These are phyloP conservation scores for Amazona ochrocephala DNA, from an alignment of 2,797 vertebrate species.

Conservation along the genomic window DNA sequence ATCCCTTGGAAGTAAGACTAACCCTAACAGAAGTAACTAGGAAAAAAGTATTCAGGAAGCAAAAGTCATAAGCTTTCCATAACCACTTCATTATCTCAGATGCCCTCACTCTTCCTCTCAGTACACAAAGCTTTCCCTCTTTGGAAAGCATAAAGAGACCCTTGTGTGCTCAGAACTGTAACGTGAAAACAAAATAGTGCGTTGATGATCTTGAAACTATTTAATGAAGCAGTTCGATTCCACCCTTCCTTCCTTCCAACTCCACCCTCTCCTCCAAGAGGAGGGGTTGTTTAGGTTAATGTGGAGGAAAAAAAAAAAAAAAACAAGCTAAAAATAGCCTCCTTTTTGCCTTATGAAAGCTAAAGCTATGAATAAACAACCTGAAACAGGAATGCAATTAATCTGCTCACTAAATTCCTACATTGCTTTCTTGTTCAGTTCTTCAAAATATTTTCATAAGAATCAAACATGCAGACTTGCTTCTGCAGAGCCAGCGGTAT, in stretches of 20 bases:
- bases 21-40: not conserved
- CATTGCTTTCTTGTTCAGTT: not conserved
- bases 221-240: conserved; percentile 20
- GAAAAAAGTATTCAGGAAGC: not conserved
- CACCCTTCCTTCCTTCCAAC: conserved; percentile 43
- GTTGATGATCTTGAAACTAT: not conserved
- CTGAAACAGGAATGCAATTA: conserved; percentile 35
- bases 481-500: not conserved
- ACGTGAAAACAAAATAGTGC: not conserved
- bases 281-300: conserved; percentile 28
- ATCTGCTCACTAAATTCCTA: conserved; percentile 41
- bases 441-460: conserved; percentile 23
- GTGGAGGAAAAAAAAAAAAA: not conserved
- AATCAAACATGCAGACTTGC: not conserved
- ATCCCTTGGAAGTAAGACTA: not conserved
- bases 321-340: conserved; percentile 19
- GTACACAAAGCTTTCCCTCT: conserved; percentile 10
- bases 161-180: not conserved
- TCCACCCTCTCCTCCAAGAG: conserved; percentile 13
- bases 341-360: conserved; percentile 11
- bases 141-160: not conserved
- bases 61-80: not conserved
- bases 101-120: not conserved
- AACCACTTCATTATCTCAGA: not conserved
- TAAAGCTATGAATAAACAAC: conserved; percentile 41